These are phyloP conservation scores for Drosophila insularis DNA, from an alignment of 1,140 invertebrate genomes.

Conservation along the genomic window DNA sequence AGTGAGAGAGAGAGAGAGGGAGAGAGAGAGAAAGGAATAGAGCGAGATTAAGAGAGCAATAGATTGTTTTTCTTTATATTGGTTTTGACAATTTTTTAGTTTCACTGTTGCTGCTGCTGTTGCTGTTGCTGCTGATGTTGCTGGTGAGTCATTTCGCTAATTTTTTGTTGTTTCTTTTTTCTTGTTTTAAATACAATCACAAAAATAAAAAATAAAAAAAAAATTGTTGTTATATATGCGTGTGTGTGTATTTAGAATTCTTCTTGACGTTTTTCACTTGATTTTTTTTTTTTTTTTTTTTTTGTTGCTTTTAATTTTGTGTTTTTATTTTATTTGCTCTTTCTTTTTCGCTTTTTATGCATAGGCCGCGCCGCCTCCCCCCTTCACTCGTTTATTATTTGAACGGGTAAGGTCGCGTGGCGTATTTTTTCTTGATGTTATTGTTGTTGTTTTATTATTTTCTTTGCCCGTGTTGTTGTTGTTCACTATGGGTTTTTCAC, in stretches of 20 bases:
- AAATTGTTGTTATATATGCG: conserved; percentile 9
- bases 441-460: conserved; percentile 26
- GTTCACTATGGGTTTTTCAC: conserved; percentile 66
- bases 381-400: conserved; percentile 24
- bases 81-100: conserved; percentile 59
- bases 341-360: conserved; percentile 63
- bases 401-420: conserved; percentile 73
- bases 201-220: conserved; percentile 29
- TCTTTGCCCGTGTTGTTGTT: conserved; percentile 15
- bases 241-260: conserved; percentile 46
- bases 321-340: conserved; percentile 26
- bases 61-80: conserved; percentile 48
- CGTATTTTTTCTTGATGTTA: conserved; percentile 46
- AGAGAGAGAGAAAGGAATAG: background rate
- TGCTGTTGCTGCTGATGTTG: conserved; percentile 46
- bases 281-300: conserved; percentile 13
- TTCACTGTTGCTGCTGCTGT: conserved; percentile 39
- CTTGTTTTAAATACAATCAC: conserved; percentile 31
- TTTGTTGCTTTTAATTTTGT: background rate
- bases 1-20: conserved; percentile 33
- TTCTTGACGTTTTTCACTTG: conserved; percentile 66
- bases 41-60: background rate
- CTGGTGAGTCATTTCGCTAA: conserved; percentile 64
- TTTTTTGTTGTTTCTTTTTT: conserved; percentile 34
- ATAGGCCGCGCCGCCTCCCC: conserved; percentile 49